A percentile compares a stretch with the other conserved stretches of the same genome.
Evolutionary conservation across 1,140 invertebrate genomes (phyloP).

Genomic region (Cydia pomonella): DNA sequence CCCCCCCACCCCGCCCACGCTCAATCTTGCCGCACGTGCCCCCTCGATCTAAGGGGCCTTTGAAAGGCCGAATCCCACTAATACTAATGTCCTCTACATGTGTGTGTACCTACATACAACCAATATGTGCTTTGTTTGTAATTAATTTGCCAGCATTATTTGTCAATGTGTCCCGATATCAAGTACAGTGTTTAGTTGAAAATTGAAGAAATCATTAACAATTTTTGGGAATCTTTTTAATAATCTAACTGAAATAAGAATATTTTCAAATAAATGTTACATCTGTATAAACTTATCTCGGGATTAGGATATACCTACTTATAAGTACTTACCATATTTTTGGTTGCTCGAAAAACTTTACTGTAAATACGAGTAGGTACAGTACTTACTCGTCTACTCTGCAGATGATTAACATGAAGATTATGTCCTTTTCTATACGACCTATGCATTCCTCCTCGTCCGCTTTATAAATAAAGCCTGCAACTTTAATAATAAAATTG

Average conservation of each 20-base stretch:
- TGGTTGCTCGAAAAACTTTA: too few relatives aligned
- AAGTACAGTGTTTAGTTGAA: not conserved
- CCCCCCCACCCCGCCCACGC: constrained; percentile 59
- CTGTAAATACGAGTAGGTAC: not conserved
- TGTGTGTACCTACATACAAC: constrained; percentile 52
- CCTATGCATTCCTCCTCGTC: constrained; percentile 6
- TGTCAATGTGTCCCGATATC: constrained; percentile 41
- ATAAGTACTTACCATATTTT: too few relatives aligned
- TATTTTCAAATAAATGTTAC: too few relatives aligned
- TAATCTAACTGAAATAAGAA: not conserved
- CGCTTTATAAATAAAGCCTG: constrained; percentile 27
- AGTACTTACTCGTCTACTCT: not conserved
- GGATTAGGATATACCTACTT: too few relatives aligned
- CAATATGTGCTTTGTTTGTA: constrained; percentile 54
- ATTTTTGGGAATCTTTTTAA: not conserved
- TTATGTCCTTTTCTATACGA: not conserved
- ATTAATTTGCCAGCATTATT: constrained; percentile 55
- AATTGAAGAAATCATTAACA: not conserved
- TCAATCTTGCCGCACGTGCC: constrained; percentile 72
- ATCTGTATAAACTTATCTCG: too few relatives aligned
- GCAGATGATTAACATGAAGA: not conserved
- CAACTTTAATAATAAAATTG: constrained; percentile 25
- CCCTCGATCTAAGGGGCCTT: constrained; percentile 74
- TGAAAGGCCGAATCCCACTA: constrained; percentile 75
- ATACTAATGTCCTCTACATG: constrained; percentile 75